These are phyloP conservation scores for Embiotoca jacksoni DNA, from an alignment of 2,113 vertebrate species.

Conservation along the genomic window DNA sequence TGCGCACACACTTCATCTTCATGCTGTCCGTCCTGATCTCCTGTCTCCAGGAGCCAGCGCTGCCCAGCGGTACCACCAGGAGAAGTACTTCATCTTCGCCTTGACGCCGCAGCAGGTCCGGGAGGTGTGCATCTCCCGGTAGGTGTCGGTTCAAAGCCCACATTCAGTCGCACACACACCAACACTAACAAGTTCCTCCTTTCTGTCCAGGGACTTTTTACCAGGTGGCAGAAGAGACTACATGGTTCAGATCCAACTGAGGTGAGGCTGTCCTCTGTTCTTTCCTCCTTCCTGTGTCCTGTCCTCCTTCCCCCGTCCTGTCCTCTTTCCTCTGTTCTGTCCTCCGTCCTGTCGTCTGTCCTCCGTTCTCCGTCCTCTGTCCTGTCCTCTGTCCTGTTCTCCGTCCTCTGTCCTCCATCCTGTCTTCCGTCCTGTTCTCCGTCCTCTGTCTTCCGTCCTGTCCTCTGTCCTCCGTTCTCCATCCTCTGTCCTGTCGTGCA, in stretches of 20 bases:
- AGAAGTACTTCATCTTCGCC: constrained; percentile 98
- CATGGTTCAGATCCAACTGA: constrained; percentile 96
- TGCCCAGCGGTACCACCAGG: constrained; percentile 95
- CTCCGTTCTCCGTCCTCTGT: too few relatives aligned
- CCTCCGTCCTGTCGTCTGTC: too few relatives aligned
- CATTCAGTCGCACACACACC: too few relatives aligned
- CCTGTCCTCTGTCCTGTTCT: too few relatives aligned
- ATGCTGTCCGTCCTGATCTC: neutral
- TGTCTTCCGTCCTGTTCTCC: too few relatives aligned
- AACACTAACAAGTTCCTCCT: neutral
- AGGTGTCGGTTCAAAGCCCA: constrained; percentile 40
- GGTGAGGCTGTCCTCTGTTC: constrained; percentile 77
- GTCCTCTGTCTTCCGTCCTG: too few relatives aligned
- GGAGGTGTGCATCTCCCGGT: constrained; percentile 99
- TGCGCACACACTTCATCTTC: too few relatives aligned
- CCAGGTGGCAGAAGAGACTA: constrained; percentile 96
- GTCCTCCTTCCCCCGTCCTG: too few relatives aligned
- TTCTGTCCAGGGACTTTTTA: constrained; percentile 90
- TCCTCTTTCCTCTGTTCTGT: too few relatives aligned
- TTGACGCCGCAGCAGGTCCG: constrained; percentile 98
- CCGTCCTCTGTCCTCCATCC: too few relatives aligned
- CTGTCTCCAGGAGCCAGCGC: constrained; percentile 87
- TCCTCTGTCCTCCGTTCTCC: too few relatives aligned
- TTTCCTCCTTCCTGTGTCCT: neutral
- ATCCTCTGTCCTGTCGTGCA: too few relatives aligned